A percentile compares a stretch with the other conserved stretches of the same genome.
Conservation (phyloP, 2,113 vertebrate species). For the Tragelaphus buxtoni region DNA sequence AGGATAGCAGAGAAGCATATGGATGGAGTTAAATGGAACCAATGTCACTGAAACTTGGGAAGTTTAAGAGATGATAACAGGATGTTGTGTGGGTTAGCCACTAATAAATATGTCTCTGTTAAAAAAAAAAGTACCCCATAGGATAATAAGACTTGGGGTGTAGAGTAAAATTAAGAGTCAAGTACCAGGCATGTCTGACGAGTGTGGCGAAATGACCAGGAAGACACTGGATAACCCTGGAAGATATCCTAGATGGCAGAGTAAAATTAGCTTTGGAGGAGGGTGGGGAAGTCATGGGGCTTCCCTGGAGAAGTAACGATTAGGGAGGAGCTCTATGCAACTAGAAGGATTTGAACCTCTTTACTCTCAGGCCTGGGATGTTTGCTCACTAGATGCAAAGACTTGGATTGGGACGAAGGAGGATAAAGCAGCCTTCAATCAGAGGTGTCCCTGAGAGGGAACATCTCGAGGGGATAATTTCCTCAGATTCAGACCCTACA, state of each 20-base stretch:
- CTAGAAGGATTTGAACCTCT: not conserved
- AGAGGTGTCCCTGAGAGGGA: not conserved
- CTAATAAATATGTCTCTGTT: not conserved
- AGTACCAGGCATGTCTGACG: not conserved
- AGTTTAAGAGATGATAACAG: not conserved
- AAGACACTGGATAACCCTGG: not conserved
- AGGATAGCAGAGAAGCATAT: rapidly evolving
- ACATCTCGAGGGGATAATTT: not conserved
- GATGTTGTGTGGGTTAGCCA: not conserved
- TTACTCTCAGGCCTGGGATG: not conserved
- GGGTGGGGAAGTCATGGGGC: not conserved
- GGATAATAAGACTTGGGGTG: not conserved
- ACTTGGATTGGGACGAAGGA: not conserved
- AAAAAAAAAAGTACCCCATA: not conserved
- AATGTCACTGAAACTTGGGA: not conserved
- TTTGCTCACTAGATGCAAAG: not conserved
- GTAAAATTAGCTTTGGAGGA: not conserved
- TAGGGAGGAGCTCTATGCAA: not conserved
- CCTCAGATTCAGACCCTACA: not conserved
- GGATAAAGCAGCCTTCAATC: not conserved
- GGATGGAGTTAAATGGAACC: not conserved
- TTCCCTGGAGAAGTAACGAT: not conserved
- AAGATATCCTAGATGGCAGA: not conserved
- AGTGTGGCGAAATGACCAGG: not conserved
- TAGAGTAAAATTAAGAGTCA: not conserved